A percentile compares a stretch with the other conserved stretches of the same genome.
phyloP scores from a whole-genome alignment of 2,888 invertebrate species.

The Eudemis profundana region DNA sequence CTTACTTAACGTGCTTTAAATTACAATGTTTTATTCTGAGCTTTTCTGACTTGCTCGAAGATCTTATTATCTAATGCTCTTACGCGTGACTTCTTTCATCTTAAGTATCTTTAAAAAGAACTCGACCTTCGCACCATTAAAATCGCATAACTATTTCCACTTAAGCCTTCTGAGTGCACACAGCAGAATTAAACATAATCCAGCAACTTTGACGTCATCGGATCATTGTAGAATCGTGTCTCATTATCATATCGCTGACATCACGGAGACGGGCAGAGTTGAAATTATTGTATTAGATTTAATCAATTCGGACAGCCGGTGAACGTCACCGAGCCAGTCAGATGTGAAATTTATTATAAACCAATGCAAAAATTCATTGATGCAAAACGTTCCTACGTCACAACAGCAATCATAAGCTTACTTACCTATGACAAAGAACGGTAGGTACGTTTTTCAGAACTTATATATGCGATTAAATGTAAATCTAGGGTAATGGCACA shows the following conservation, averaged over 20 bases:
- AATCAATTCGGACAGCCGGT: conserved; percentile 17
- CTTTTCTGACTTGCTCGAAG: too few relatives aligned
- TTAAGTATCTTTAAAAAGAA: background rate
- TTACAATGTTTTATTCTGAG: too few relatives aligned
- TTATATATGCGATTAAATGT: too few relatives aligned
- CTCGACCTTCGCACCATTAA: conserved; percentile 15
- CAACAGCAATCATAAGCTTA: background rate
- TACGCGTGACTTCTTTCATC: background rate
- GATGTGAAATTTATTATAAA: background rate
- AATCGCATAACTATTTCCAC: background rate
- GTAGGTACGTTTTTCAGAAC: too few relatives aligned
- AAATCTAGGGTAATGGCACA: background rate
- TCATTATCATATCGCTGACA: conserved; percentile 35
- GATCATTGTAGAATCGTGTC: conserved; percentile 36
- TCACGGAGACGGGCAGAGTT: conserved; percentile 11
- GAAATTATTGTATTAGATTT: conserved; percentile 5
- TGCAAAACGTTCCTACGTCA: conserved; percentile 24
- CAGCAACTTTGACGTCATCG: conserved; percentile 31
- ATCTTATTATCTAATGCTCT: too few relatives aligned
- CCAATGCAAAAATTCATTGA: conserved; percentile 16
- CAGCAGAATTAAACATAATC: conserved; percentile 8
- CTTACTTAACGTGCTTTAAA: too few relatives aligned
- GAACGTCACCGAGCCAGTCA: conserved; percentile 13
- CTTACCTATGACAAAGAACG: too few relatives aligned
- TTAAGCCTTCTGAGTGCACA: conserved; percentile 18